phyloP scores from a whole-genome alignment of 2,888 invertebrate genomes.

The Orgyia antiqua region DNA sequence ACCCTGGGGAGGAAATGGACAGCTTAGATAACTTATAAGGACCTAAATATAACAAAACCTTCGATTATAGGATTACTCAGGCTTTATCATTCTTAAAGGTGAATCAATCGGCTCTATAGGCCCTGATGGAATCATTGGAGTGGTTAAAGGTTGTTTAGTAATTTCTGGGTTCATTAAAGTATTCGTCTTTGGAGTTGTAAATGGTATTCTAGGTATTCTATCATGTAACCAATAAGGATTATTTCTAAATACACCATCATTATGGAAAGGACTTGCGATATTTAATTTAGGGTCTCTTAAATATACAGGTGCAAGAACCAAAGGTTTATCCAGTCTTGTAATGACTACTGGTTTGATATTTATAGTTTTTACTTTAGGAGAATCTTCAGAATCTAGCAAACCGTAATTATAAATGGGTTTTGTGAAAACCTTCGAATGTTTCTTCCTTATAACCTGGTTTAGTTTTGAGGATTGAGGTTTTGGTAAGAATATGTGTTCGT shows the following conservation, averaged over 20 bases:
- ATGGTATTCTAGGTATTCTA: slow-evolving; percentile 11
- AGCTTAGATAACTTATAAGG: no score
- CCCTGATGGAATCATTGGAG: neutral
- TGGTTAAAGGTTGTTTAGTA: neutral
- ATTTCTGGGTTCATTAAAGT: neutral
- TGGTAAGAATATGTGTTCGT: slow-evolving; percentile 35
- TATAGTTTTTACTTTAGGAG: slow-evolving; percentile 41
- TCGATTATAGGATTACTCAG: slow-evolving; percentile 1
- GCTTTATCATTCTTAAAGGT: neutral
- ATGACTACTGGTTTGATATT: slow-evolving; percentile 34
- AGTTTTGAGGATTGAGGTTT: slow-evolving; percentile 3
- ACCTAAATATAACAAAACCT: no score
- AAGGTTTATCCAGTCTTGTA: slow-evolving; percentile 21
- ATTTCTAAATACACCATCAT: slow-evolving; percentile 27
- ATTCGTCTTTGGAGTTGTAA: neutral
- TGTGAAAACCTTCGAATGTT: slow-evolving; percentile 14
- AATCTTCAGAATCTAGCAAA: slow-evolving; percentile 32
- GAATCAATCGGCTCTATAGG: neutral
- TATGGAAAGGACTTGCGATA: slow-evolving; percentile 8
- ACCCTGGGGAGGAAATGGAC: no score
- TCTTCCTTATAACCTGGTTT: slow-evolving; percentile 5
- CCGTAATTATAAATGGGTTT: slow-evolving; percentile 42
- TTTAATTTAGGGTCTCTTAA: slow-evolving; percentile 5
- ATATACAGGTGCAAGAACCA: slow-evolving; percentile 50
- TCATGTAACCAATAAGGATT: slow-evolving; percentile 22